Conservation (phyloP, 2,797 vertebrate genomes). For the Erethizon dorsatum region DNA sequence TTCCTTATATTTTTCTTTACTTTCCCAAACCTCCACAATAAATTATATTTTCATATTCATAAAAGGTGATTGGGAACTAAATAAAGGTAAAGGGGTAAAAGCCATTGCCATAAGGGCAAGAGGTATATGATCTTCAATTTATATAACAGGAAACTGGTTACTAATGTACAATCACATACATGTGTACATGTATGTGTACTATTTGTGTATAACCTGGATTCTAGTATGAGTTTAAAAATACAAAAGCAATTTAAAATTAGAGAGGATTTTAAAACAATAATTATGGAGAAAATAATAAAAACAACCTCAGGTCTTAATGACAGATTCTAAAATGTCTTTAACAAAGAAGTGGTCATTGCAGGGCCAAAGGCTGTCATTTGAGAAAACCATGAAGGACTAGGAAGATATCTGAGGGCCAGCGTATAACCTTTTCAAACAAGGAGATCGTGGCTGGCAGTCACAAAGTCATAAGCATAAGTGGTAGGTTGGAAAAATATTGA, state of each 20-base stretch:
- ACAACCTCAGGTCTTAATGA: conserved; percentile 38
- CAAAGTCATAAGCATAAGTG: conserved; percentile 14
- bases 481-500: conserved; percentile 36
- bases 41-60: conserved; percentile 32
- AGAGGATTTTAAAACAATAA: conserved; percentile 48
- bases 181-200: background rate
- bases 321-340: conserved; percentile 54
- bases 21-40: background rate
- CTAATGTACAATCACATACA: background rate
- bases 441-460: conserved; percentile 38
- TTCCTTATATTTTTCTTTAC: conserved; percentile 29
- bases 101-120: background rate
- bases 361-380: background rate
- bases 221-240: background rate
- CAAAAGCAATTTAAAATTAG: conserved; percentile 34
- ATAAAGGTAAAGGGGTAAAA: background rate
- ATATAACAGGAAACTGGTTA: background rate
- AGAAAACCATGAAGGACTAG: background rate
- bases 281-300: conserved; percentile 46
- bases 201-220: background rate
- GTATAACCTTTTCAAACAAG: background rate
- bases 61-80: conserved; percentile 18
- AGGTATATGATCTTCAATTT: conserved; percentile 32
- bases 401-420: background rate
- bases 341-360: background rate